phyloP scores from a whole-genome alignment of 1,140 invertebrate genomes.

The Macrosteles quadrilineatus region DNA sequence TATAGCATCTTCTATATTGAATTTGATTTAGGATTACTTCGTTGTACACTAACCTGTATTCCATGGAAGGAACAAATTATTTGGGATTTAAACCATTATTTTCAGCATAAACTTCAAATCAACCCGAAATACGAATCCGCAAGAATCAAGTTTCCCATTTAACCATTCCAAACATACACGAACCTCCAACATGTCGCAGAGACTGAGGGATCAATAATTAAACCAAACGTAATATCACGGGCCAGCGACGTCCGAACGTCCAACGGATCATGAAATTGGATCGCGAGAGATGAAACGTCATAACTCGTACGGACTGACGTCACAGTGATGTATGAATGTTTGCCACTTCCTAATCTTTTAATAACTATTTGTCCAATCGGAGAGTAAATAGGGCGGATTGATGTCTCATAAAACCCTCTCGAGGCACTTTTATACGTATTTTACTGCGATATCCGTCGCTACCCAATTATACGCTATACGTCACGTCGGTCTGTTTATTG shows the following conservation, averaged over 20 bases:
- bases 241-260: background rate
- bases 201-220: constrained; percentile 25
- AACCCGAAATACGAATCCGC: too few species aligned
- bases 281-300: background rate
- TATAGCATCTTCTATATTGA: too few species aligned
- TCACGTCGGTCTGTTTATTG: too few species aligned
- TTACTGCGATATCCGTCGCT: constrained; percentile 8
- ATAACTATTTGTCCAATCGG: constrained; percentile 23
- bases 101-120: too few species aligned
- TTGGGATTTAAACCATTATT: too few species aligned
- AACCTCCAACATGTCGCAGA: too few species aligned
- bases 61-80: too few species aligned
- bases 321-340: constrained; percentile 17
- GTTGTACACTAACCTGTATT: too few species aligned
- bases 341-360: constrained; percentile 16
- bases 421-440: background rate
- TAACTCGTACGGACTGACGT: background rate
- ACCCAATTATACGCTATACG: background rate
- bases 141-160: too few species aligned
- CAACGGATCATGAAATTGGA: constrained; percentile 15
- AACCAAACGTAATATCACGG: constrained; percentile 18
- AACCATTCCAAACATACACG: too few species aligned
- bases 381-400: constrained; percentile 4
- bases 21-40: too few species aligned
- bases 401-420: constrained; percentile 5